Conservation (phyloP, 2,797 vertebrate species). For the Nyctibius grandis region DNA sequence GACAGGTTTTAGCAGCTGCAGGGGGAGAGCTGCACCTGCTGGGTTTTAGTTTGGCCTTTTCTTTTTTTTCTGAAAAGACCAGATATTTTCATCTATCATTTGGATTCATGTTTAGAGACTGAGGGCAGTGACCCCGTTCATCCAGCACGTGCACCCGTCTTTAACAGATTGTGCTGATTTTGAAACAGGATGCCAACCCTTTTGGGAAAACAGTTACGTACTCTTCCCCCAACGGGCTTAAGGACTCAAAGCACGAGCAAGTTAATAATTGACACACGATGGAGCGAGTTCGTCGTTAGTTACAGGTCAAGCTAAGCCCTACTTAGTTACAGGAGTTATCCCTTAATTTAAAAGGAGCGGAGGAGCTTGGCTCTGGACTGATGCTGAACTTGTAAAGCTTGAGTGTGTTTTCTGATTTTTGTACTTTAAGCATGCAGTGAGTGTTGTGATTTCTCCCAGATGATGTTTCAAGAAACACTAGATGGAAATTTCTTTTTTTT, state of each 20-base stretch:
- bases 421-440: rapidly evolving
- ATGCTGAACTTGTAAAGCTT: background rate
- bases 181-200: background rate
- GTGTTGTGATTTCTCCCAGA: background rate
- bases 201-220: background rate
- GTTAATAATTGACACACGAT: background rate
- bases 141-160: rapidly evolving
- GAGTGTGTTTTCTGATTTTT: background rate
- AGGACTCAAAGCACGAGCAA: background rate
- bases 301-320: background rate
- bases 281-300: rapidly evolving
- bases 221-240: background rate
- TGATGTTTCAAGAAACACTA: background rate
- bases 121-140: background rate
- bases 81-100: background rate
- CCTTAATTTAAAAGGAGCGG: background rate
- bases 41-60: background rate
- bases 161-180: background rate
- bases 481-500: background rate
- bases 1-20: background rate
- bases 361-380: background rate
- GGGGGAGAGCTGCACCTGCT: background rate
- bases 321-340: background rate
- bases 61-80: background rate
- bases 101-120: background rate